Percentiles rank a stretch among this genome's conserved stretches.
phyloP scores from a whole-genome alignment of 2,888 invertebrate genomes.

The Psylliodes chrysocephalus region DNA sequence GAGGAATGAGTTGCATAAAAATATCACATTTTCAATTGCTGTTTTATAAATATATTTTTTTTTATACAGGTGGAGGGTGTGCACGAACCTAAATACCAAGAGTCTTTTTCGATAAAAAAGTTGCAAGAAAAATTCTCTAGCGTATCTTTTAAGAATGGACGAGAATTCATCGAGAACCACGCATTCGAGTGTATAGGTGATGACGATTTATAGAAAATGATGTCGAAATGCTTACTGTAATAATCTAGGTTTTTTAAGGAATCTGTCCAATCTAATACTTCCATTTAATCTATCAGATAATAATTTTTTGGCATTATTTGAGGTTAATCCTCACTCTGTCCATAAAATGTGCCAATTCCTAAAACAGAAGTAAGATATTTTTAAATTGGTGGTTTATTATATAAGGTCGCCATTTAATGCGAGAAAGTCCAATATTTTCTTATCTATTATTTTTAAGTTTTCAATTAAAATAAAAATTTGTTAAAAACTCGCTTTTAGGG shows the following conservation, averaged over 20 bases:
- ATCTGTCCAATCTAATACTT: constrained; percentile 44
- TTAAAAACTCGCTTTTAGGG: too few species aligned
- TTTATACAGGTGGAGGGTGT: constrained; percentile 59
- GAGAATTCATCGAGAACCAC: constrained; percentile 86
- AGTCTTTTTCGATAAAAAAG: constrained; percentile 80
- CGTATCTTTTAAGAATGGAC: constrained; percentile 76
- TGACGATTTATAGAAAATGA: constrained; percentile 78
- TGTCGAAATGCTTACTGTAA: constrained; percentile 20
- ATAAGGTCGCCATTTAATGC: too few species aligned
- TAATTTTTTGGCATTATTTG: constrained; percentile 39
- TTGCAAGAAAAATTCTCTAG: constrained; percentile 77
- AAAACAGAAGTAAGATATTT: constrained; percentile 45
- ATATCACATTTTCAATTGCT: too few species aligned
- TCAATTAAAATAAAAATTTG: too few species aligned
- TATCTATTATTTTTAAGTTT: too few species aligned
- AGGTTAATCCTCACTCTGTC: constrained; percentile 42
- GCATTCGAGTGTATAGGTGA: constrained; percentile 96
- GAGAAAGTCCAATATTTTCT: too few species aligned
- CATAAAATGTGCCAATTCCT: constrained; percentile 52
- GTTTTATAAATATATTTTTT: too few species aligned
- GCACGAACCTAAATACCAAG: constrained; percentile 71
- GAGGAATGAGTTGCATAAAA: too few species aligned
- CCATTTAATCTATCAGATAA: constrained; percentile 39
- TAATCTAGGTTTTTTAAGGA: constrained; percentile 34
- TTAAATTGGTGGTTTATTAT: constrained; percentile 41